Percentiles rank a stretch among this genome's conserved stretches.
Conservation (phyloP, 2,797 vertebrate genomes). For the Macroramphosus scolopax region DNA sequence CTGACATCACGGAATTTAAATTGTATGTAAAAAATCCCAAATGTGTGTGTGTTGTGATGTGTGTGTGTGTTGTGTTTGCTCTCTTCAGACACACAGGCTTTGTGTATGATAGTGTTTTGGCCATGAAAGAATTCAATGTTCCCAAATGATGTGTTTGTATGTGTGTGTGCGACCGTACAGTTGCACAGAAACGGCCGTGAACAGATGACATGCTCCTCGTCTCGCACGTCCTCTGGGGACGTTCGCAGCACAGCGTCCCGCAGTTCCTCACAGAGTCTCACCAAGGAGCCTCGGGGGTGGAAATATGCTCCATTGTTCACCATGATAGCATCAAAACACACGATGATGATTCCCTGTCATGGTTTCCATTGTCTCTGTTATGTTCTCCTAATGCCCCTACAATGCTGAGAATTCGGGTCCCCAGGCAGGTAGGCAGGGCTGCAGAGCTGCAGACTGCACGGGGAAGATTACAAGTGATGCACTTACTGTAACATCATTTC, state of each 20-base stretch:
- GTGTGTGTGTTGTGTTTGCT: too few species aligned
- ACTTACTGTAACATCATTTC: slow-evolving; percentile 22
- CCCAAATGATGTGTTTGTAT: background rate
- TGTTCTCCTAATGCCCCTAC: slow-evolving; percentile 37
- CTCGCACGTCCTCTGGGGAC: slow-evolving; percentile 24
- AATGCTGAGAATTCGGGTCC: slow-evolving; percentile 3
- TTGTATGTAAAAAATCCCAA: too few species aligned
- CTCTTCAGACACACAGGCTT: too few species aligned
- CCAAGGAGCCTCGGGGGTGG: slow-evolving; percentile 21
- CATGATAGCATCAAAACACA: slow-evolving; percentile 56
- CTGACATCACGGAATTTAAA: too few species aligned
- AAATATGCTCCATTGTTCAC: slow-evolving; percentile 48
- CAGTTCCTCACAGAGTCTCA: slow-evolving; percentile 26
- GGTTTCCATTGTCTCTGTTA: slow-evolving; percentile 43
- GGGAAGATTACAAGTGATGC: slow-evolving; percentile 14
- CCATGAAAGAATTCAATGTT: too few species aligned
- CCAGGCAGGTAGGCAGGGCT: slow-evolving; percentile 14
- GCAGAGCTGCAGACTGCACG: slow-evolving; percentile 16
- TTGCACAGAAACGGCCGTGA: slow-evolving; percentile 10
- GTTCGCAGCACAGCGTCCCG: slow-evolving; percentile 33
- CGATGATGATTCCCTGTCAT: slow-evolving; percentile 45
- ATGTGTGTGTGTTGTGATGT: slow-evolving; percentile 3
- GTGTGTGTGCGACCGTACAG: slow-evolving; percentile 2
- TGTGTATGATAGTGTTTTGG: too few species aligned
- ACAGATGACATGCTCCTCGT: slow-evolving; percentile 28